Evolutionary conservation across 2,888 invertebrate species (phyloP).

Genomic region (Biston betularia): DNA sequence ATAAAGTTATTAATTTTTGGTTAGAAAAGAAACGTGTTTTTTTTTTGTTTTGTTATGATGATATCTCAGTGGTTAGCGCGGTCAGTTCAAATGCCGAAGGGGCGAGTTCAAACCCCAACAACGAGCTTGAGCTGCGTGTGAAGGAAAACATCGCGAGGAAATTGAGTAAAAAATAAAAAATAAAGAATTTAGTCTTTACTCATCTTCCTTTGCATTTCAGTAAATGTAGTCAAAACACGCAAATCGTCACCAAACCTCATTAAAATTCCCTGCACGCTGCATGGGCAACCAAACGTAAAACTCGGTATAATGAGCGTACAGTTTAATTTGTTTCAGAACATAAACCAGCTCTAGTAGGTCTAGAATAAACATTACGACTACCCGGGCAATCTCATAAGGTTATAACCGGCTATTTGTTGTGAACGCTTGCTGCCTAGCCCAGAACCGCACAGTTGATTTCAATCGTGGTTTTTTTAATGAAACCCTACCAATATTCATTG

Average conservation of each 20-base stretch:
- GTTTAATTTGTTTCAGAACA: constrained; percentile 40
- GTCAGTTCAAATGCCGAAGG: too few species aligned
- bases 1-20: background rate
- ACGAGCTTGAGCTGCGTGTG: too few species aligned
- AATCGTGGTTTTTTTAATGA: background rate
- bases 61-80: too few species aligned
- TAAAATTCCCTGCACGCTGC: constrained; percentile 11
- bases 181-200: too few species aligned
- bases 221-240: background rate
- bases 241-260: constrained; percentile 3
- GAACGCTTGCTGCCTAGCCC: constrained; percentile 5
- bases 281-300: constrained; percentile 21
- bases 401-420: constrained; percentile 22
- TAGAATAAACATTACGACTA: constrained; percentile 42
- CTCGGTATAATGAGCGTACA: constrained; percentile 34
- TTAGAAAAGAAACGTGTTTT: background rate
- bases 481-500: too few species aligned
- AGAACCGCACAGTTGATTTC: background rate
- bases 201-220: background rate
- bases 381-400: constrained; percentile 22
- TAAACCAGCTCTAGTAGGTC: constrained; percentile 35
- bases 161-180: too few species aligned
- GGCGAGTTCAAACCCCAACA: too few species aligned
- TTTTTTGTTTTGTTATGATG: too few species aligned
- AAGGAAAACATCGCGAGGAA: too few species aligned